phyloP scores from a whole-genome alignment of 2,888 invertebrate species.

The Limnephilus rhombicus region DNA sequence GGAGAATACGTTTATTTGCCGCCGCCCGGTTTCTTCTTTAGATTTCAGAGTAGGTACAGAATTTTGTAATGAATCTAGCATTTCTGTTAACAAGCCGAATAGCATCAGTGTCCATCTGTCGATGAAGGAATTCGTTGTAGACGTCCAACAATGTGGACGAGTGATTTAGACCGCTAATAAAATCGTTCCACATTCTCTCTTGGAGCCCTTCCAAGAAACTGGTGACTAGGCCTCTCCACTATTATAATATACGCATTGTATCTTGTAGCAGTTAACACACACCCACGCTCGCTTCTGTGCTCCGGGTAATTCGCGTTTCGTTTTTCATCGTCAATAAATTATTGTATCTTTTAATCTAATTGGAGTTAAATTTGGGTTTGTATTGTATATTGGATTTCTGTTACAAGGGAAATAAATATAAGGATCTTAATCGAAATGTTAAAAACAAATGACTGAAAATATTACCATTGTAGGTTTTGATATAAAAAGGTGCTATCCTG shows the following conservation, averaged over 20 bases:
- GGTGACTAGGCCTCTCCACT: not conserved
- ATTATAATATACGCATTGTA: not conserved
- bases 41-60: too few species aligned
- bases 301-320: not conserved
- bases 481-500: too few species aligned
- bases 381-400: not conserved
- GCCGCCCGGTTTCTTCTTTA: too few species aligned
- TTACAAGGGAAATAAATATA: not conserved
- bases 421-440: too few species aligned
- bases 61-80: not conserved
- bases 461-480: too few species aligned
- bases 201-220: conserved; percentile 21
- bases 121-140: conserved; percentile 23
- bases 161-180: conserved; percentile 34
- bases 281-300: not conserved
- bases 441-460: too few species aligned
- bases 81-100: not conserved
- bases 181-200: not conserved
- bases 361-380: not conserved
- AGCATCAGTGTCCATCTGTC: not conserved
- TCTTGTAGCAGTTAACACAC: not conserved
- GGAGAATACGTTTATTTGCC: too few species aligned
- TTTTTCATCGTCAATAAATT: not conserved
- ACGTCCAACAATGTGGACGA: conserved; percentile 9
- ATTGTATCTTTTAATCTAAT: not conserved